Conservation (phyloP, 2,113 vertebrate genomes). For the Manacus vitellinus region DNA sequence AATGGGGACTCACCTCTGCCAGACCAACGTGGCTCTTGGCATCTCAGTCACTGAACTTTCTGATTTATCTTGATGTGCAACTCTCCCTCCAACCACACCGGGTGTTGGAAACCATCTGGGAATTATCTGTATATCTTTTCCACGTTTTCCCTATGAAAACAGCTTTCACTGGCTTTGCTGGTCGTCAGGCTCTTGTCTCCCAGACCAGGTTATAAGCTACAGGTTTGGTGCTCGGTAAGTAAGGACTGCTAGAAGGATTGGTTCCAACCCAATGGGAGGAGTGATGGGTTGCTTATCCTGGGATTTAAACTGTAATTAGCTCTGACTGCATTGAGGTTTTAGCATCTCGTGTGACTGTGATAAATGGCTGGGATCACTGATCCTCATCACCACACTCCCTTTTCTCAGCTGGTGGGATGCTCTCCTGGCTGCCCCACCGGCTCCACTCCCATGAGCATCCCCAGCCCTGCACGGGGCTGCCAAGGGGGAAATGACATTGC, state of each 20-base stretch:
- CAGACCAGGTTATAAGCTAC: not conserved
- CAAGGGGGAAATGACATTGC: conserved; percentile 28
- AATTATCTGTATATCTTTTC: not conserved
- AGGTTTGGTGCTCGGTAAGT: not conserved
- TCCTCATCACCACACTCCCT: fast-evolving
- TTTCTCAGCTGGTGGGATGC: not conserved
- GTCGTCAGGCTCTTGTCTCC: not conserved
- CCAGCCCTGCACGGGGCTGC: not conserved
- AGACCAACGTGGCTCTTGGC: not conserved
- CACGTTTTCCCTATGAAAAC: not conserved
- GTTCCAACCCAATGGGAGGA: not conserved
- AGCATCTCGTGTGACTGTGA: not conserved
- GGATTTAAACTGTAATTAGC: not conserved
- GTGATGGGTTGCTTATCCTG: not conserved
- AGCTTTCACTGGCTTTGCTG: not conserved
- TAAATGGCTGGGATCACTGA: not conserved
- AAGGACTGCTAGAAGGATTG: not conserved
- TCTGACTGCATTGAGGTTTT: not conserved
- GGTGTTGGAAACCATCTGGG: not conserved
- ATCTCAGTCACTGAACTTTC: not conserved
- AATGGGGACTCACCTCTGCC: not conserved
- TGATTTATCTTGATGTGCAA: not conserved
- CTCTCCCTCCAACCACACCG: not conserved
- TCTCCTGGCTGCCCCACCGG: not conserved
- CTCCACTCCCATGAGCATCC: fast-evolving